A percentile compares a stretch with the other conserved stretches of the same genome.
phyloP scores from a whole-genome alignment of 2,888 invertebrate genomes.

The Lacanobia oleracea region DNA sequence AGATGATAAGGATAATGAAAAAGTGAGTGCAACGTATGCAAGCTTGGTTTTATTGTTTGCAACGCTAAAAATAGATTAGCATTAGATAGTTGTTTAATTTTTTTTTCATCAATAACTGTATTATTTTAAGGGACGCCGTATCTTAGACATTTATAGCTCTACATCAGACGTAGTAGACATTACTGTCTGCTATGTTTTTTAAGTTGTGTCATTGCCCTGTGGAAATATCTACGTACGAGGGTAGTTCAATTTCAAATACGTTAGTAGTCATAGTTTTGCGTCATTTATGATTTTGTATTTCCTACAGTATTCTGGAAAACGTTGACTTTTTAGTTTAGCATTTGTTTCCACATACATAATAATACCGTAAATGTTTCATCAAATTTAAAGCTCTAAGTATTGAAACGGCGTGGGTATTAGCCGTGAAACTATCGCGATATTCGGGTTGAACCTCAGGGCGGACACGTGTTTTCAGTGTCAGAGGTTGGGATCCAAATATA shows the following conservation, averaged over 20 bases:
- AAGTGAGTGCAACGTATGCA: background rate
- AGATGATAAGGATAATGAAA: background rate
- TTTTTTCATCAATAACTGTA: background rate
- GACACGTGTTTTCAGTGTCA: conserved; percentile 37
- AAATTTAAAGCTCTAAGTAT: conserved; percentile 3
- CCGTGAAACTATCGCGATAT: conserved; percentile 28
- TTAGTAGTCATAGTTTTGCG: conserved; percentile 10
- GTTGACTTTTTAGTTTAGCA: background rate
- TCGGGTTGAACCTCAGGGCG: conserved; percentile 28
- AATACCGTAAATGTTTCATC: background rate
- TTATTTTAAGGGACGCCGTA: conserved; percentile 1
- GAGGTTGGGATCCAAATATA: conserved; percentile 40
- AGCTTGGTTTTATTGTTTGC: conserved; percentile 11
- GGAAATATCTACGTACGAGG: conserved; percentile 43
- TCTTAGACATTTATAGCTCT: conserved; percentile 23
- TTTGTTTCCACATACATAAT: background rate
- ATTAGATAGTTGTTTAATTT: background rate
- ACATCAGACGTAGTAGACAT: conserved; percentile 40
- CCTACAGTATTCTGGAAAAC: background rate
- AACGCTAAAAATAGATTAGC: conserved; percentile 13
- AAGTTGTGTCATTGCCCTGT: conserved; percentile 63
- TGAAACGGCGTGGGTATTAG: conserved; percentile 7
- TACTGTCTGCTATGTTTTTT: conserved; percentile 52
- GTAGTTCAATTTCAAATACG: conserved; percentile 40
- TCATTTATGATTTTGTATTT: conserved; percentile 21